Base-by-base conservation (phyloP, 2,113 vertebrate species). In the Beaufortia kweichowensis region DNA sequence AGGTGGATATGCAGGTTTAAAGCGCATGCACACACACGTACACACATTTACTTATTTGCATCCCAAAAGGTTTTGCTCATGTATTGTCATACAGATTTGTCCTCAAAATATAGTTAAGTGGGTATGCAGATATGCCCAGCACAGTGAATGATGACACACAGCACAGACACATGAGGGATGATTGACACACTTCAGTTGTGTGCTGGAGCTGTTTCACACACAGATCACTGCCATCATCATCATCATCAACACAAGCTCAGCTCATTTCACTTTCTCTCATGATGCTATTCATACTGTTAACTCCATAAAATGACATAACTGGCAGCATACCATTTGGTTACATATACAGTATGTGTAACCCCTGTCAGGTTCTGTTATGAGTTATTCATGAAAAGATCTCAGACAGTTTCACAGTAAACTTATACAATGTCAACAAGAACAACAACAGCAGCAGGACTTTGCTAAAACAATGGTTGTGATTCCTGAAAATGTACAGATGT, bases 1-100 rank as follows among this genome's bases (percentile, higher is more conserved):
- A 66, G 70, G 79, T 79, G 67, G 81, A 81, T 83, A 71, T 75
- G 76, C 69, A 79, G 56, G 53, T 81, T 77, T 69, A 64, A 65
- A 60, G 60, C 50, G 29, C 26, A 50, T 17, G 24, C 61, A 35
- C 46, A 55, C n/a, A 48, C 29, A 53, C 60, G 33, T 39, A 48
- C 65, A 68, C 26, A 29, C 35, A 24, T 24, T 43, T 28, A 60
- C 39, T 60, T 35, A 65, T 48, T 50, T 57, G 48, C 12, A 43
- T 19, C n/a, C n/a, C n/a, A n/a, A n/a, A n/a, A n/a, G n/a, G n/a
- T n/a, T n/a, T n/a, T n/a, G n/a, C n/a, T n/a, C n/a, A n/a, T n/a
- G n/a, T n/a, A n/a, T n/a, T n/a, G n/a, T n/a, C n/a, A n/a, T n/a
- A n/a, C n/a, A n/a, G n/a, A n/a, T n/a, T n/a, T n/a, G n/a, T n/a